A percentile compares a stretch with the other conserved stretches of the same genome.
These are phyloP conservation scores for Leiothrix lutea DNA, from an alignment of 2,113 vertebrate genomes.

Conservation along the genomic window DNA sequence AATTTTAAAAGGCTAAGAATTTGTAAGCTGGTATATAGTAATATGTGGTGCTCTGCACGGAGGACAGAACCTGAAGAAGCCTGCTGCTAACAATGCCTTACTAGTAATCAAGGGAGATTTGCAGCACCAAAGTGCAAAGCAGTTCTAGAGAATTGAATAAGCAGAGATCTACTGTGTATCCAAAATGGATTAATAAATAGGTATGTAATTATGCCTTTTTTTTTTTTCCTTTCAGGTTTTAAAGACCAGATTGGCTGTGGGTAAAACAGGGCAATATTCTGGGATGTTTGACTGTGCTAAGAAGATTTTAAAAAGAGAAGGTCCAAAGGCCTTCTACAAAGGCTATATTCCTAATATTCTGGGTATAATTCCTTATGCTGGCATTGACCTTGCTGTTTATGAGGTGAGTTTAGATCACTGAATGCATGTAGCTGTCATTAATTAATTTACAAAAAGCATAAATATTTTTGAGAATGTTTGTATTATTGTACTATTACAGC, in stretches of 20 bases:
- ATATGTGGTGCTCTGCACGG: not conserved
- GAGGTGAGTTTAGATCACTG: conserved; percentile 79
- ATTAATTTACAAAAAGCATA: not conserved
- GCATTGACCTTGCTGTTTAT: conserved; percentile 93
- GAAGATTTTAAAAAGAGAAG: conserved; percentile 88
- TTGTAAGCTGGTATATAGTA: not conserved
- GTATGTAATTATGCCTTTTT: not conserved
- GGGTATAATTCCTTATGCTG: conserved; percentile 94
- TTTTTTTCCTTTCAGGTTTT: conserved; percentile 78
- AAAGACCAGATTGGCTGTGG: conserved; percentile 91
- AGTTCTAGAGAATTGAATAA: not conserved
- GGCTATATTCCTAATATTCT: conserved; percentile 91
- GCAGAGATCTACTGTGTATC: not conserved
- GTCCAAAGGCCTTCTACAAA: conserved; percentile 89
- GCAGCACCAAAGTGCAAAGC: not conserved
- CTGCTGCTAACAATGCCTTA: not conserved
- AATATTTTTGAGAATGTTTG: not conserved
- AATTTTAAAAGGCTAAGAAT: not conserved
- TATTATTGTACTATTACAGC: not conserved
- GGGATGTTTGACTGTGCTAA: conserved; percentile 91
- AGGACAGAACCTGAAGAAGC: not conserved
- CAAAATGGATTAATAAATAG: not conserved
- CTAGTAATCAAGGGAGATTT: not conserved
- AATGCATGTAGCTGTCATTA: not conserved
- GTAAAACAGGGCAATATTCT: conserved; percentile 90